These are phyloP conservation scores for Plagodis pulveraria DNA, from an alignment of 2,888 invertebrate species.

Conservation along the genomic window DNA sequence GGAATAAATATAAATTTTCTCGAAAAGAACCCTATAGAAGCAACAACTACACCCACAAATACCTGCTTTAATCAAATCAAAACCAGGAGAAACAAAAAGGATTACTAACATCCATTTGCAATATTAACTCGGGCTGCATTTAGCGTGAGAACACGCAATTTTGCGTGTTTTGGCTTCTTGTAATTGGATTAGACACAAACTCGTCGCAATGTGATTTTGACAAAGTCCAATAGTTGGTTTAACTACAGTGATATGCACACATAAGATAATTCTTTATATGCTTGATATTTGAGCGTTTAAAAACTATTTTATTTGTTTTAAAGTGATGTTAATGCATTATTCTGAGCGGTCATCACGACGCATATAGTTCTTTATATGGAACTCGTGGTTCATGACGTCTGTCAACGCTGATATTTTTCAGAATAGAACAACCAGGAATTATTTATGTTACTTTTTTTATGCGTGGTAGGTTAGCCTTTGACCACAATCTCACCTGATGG, in stretches of 20 bases:
- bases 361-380: no score
- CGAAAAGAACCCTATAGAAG: not conserved
- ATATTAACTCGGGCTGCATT: constrained; percentile 34
- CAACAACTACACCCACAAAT: constrained; percentile 1
- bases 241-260: not conserved
- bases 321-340: no score
- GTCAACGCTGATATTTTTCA: no score
- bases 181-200: constrained; percentile 18
- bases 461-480: no score
- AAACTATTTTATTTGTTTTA: no score
- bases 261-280: not conserved
- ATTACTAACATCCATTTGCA: constrained; percentile 33
- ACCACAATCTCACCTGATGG: no score
- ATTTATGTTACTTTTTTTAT: no score
- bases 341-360: no score
- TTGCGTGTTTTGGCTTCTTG: constrained; percentile 41
- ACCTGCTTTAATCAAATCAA: constrained; percentile 20
- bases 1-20: no score
- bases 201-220: constrained; percentile 13
- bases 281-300: no score
- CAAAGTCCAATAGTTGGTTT: not conserved
- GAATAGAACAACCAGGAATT: no score
- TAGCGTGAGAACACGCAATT: constrained; percentile 43
- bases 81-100: constrained; percentile 15
- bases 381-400: no score